Evolutionary conservation across 2,797 vertebrate species (phyloP).

Genomic region (Crocodylus rhombifer): DNA sequence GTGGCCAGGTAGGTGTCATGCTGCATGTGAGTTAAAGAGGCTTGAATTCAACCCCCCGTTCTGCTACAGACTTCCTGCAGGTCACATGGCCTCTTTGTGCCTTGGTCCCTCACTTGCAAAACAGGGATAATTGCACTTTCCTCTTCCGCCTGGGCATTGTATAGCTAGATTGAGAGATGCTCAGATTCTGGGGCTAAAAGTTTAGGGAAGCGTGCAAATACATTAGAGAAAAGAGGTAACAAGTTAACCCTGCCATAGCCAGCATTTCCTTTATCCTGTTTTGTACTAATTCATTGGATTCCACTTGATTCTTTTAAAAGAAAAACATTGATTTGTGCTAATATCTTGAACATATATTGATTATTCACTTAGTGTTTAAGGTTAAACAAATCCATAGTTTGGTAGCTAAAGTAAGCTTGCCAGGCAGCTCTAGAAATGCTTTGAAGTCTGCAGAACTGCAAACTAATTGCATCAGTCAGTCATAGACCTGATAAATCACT

Average conservation of each 20-base stretch:
- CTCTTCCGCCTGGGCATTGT: not conserved
- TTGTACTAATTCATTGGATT: constrained; percentile 25
- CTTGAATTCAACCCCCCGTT: not conserved
- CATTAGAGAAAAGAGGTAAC: constrained; percentile 5
- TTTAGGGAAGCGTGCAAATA: accelerated
- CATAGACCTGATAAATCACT: not conserved
- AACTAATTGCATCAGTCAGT: not conserved
- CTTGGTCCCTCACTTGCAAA: constrained; percentile 14
- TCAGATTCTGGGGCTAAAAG: not conserved
- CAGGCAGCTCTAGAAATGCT: constrained; percentile 38
- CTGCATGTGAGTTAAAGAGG: accelerated
- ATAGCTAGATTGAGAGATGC: not conserved
- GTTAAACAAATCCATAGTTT: constrained; percentile 42
- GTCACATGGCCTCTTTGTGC: not conserved
- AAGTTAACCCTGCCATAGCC: accelerated
- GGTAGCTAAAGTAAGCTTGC: constrained; percentile 49
- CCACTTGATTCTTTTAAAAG: constrained; percentile 62
- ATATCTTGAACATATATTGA: constrained; percentile 57
- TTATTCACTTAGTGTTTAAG: constrained; percentile 64
- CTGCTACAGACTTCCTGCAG: not conserved
- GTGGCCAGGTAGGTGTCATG: not conserved
- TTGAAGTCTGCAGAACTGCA: constrained; percentile 15
- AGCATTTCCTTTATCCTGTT: not conserved
- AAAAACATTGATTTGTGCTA: constrained; percentile 65
- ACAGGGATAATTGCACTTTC: not conserved